Evolutionary conservation across 2,797 vertebrate genomes (phyloP).

Genomic region (Cryptoblepharus egeriae): DNA sequence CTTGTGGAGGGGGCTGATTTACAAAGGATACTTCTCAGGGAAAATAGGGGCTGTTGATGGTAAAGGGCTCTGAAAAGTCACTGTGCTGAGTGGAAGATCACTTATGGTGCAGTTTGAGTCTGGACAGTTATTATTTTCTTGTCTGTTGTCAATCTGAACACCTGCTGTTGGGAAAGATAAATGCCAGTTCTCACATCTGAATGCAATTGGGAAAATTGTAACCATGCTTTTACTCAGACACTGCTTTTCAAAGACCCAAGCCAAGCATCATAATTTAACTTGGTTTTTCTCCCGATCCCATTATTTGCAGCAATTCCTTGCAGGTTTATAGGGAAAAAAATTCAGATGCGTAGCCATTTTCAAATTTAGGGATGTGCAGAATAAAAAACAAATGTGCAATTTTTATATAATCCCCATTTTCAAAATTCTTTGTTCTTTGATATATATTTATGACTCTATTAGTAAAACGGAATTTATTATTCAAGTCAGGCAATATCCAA

Average conservation of each 20-base stretch:
- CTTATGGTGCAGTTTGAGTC: neutral
- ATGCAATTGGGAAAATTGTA: constrained; percentile 55
- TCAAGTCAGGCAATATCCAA: neutral
- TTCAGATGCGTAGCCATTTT: constrained; percentile 55
- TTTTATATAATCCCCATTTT: neutral
- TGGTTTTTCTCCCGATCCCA: constrained; percentile 61
- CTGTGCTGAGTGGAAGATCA: neutral
- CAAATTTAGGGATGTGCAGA: constrained; percentile 26
- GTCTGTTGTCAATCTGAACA: constrained; percentile 61
- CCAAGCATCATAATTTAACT: constrained; percentile 71
- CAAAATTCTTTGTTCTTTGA: constrained; percentile 1
- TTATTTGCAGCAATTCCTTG: constrained; percentile 58
- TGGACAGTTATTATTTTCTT: neutral
- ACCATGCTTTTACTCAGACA: constrained; percentile 61
- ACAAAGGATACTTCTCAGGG: neutral
- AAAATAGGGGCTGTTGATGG: neutral
- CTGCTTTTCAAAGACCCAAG: constrained; percentile 60
- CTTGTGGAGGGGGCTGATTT: neutral
- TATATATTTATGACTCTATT: neutral
- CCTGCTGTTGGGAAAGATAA: constrained; percentile 58
- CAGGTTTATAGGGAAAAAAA: constrained; percentile 58
- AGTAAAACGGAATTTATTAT: constrained; percentile 4
- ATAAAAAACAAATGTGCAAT: constrained; percentile 1
- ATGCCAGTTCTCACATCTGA: constrained; percentile 71
- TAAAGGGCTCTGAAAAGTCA: neutral